A percentile compares a stretch with the other conserved stretches of the same genome.
Evolutionary conservation across 2,113 vertebrate species (phyloP).

Genomic region (Panurus biarmicus): DNA sequence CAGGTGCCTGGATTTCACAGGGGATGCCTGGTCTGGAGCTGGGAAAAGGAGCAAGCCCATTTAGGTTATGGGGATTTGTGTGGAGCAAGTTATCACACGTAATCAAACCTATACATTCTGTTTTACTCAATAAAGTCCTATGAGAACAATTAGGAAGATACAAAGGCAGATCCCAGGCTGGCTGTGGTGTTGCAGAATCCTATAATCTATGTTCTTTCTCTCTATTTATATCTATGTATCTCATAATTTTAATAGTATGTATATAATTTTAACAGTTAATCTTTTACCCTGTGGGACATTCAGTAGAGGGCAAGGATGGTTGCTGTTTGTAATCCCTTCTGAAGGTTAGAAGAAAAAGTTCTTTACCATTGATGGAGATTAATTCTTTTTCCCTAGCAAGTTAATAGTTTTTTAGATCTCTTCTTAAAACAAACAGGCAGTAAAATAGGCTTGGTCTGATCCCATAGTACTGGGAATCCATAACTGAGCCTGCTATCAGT

Average conservation of each 20-base stretch:
- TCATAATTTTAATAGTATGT: neutral
- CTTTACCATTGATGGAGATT: neutral
- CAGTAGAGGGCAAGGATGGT: neutral
- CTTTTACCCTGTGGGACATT: neutral
- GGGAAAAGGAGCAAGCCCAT: neutral
- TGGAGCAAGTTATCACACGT: neutral
- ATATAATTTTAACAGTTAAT: neutral
- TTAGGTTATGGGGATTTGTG: neutral
- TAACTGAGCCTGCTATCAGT: neutral
- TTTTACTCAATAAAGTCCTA: neutral
- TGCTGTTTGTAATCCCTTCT: neutral
- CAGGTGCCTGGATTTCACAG: neutral
- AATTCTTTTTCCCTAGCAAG: neutral
- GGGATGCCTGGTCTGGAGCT: neutral
- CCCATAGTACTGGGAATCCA: neutral
- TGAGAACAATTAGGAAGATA: neutral
- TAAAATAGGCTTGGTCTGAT: neutral
- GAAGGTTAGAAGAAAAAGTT: neutral
- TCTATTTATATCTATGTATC: neutral
- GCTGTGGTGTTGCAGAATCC: accelerated
- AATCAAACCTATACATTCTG: neutral
- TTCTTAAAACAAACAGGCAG: neutral
- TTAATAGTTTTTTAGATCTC: neutral
- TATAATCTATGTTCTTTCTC: neutral
- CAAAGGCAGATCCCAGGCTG: neutral